Conservation (phyloP, 2,113 vertebrate genomes). For the Bubo bubo region DNA sequence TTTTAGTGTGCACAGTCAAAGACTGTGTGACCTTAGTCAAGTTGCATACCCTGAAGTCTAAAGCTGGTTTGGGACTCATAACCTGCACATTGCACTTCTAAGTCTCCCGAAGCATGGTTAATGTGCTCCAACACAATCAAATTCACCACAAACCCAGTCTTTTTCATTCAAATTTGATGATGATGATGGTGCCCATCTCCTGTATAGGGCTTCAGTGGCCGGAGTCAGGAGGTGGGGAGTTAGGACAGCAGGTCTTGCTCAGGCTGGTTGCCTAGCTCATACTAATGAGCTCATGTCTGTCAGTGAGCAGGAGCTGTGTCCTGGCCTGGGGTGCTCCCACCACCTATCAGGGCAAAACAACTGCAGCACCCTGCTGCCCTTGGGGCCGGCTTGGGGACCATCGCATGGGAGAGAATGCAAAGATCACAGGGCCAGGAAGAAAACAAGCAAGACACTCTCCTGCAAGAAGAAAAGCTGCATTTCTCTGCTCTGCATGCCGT, state of each 20-base stretch:
- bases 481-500: fast-evolving
- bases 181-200: not conserved
- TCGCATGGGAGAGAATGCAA: fast-evolving
- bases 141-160: not conserved
- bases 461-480: not conserved
- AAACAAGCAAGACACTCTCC: not conserved
- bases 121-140: not conserved
- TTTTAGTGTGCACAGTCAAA: not conserved
- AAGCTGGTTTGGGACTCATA: not conserved
- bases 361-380: not conserved
- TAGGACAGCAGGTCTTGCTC: not conserved
- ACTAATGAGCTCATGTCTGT: fast-evolving
- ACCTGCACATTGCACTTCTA: not conserved
- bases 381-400: no score
- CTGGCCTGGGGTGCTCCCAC: not conserved
- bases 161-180: not conserved
- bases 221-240: no score
- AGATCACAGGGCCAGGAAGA: fast-evolving
- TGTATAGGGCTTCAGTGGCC: not conserved
- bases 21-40: not conserved
- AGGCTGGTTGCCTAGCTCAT: not conserved
- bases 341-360: not conserved
- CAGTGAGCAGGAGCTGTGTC: not conserved
- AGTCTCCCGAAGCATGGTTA: not conserved
- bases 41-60: not conserved